These are phyloP conservation scores for Oscheius sp. DNA, from an alignment of 2,888 invertebrate species.

Conservation along the genomic window DNA sequence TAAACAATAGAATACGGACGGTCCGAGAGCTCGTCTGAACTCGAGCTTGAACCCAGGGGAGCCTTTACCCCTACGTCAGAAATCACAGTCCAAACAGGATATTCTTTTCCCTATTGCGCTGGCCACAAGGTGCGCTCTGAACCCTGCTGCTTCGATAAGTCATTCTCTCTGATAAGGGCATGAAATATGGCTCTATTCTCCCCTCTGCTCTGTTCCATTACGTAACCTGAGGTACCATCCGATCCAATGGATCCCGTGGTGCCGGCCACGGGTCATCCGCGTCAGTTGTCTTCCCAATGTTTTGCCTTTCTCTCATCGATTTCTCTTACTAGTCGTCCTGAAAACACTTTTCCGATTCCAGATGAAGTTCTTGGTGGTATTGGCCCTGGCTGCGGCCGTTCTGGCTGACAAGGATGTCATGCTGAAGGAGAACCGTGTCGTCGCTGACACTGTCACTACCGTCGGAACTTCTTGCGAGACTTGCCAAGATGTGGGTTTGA, in stretches of 20 bases:
- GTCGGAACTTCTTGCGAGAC: constrained; percentile 54
- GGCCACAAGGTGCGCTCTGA: too few relatives aligned
- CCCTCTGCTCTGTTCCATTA: too few relatives aligned
- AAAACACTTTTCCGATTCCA: neutral
- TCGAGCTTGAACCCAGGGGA: too few relatives aligned
- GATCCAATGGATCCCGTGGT: neutral
- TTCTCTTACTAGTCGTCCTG: neutral
- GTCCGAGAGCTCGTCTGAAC: too few relatives aligned
- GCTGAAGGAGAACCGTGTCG: constrained; percentile 56
- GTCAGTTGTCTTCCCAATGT: constrained; percentile 22
- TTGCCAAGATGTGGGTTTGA: constrained; percentile 45
- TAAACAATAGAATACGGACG: too few relatives aligned
- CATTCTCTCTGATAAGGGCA: too few relatives aligned
- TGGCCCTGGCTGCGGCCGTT: constrained; percentile 31
- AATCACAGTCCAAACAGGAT: too few relatives aligned
- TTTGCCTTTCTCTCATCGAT: constrained; percentile 21
- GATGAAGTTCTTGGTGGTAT: constrained; percentile 30
- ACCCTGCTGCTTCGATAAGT: too few relatives aligned
- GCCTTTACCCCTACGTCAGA: too few relatives aligned
- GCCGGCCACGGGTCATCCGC: constrained; percentile 35
- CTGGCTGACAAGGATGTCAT: constrained; percentile 44
- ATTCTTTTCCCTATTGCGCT: too few relatives aligned
- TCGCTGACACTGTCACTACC: constrained; percentile 33
- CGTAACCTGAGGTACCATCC: too few relatives aligned
- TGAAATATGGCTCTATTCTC: too few relatives aligned